phyloP scores from a whole-genome alignment of 2,888 invertebrate genomes.

The Luffia ferchaultella region DNA sequence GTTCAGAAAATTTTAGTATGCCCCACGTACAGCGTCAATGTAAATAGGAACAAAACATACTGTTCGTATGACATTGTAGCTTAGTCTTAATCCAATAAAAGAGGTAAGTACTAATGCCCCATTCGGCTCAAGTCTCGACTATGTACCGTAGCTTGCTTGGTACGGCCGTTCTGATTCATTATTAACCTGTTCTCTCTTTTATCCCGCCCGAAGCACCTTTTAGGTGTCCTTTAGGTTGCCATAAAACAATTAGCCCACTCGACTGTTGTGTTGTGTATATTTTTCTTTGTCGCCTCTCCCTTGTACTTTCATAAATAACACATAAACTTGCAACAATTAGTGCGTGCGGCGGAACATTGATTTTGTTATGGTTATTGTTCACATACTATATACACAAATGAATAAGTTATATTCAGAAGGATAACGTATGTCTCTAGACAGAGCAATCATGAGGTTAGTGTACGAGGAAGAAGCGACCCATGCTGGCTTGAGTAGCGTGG shows the following conservation, averaged over 20 bases:
- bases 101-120: not conserved
- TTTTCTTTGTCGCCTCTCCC: not conserved
- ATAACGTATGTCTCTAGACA: too few species aligned
- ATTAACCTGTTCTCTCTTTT: constrained; percentile 21
- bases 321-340: not conserved
- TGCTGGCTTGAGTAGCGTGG: too few species aligned
- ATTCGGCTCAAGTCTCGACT: not conserved
- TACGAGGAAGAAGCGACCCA: too few species aligned
- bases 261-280: not conserved
- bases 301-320: not conserved
- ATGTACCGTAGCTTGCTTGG: not conserved
- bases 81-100: too few species aligned
- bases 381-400: too few species aligned
- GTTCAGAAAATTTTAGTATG: too few species aligned
- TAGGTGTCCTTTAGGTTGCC: constrained; percentile 20
- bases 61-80: too few species aligned
- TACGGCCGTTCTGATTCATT: constrained; percentile 30
- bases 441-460: too few species aligned
- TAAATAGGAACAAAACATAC: too few species aligned
- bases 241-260: constrained; percentile 24
- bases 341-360: not conserved
- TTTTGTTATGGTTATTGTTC: too few species aligned
- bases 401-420: too few species aligned
- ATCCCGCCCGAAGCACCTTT: constrained; percentile 19
- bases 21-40: too few species aligned